Base-by-base conservation (phyloP, 2,797 vertebrate species). In the Pangasius krempfi region DNA sequence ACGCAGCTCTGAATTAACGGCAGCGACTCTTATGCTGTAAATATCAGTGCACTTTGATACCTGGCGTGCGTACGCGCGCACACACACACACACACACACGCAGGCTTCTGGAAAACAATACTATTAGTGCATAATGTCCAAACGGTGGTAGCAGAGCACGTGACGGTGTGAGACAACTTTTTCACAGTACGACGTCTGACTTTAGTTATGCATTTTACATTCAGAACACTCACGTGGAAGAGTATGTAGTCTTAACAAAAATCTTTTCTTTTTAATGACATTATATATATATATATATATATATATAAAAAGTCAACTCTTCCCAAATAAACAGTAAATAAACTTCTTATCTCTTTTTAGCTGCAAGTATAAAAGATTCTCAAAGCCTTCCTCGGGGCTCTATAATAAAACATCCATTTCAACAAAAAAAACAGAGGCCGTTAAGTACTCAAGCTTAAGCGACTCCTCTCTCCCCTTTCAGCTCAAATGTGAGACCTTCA, bases 31-130 rank as follows among this genome's bases (percentile, higher is more conserved):
- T 50, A 88, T 56, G 68, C 72, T 72, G 66, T 56, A 20, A 68
- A 18, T 62, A 88, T 91, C 90, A 90, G 90, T 91, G 89, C 89
- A 90, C 90, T 89, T 89, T 33, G 70, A 89, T 84, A 89, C 89
- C 86, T 27, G 73, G 54, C 54, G 87, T 54, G 85, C 70, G 37
- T 37, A 37, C 37, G 37, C 37, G 37, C 37, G 2, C 37, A 4
- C 40, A 40, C 40, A 4, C 12, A 37, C 66, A 27, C 62, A 18
- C 75, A 73, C 88, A 78, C 8, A 60, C 70, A n/a, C 1, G 30
- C 68, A 83, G 40, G 58, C 68, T 80, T 81, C n/a, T 84, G 54
- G 62, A 88, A 72, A 88, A 86, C 66, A 88, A 83, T 56, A 85
- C 82, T 82, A 79, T 75, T 88, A 87, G 89, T 89, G 87, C 87